Evolutionary conservation across 2,113 vertebrate species (phyloP).

Genomic region (Dicaeum eximium): DNA sequence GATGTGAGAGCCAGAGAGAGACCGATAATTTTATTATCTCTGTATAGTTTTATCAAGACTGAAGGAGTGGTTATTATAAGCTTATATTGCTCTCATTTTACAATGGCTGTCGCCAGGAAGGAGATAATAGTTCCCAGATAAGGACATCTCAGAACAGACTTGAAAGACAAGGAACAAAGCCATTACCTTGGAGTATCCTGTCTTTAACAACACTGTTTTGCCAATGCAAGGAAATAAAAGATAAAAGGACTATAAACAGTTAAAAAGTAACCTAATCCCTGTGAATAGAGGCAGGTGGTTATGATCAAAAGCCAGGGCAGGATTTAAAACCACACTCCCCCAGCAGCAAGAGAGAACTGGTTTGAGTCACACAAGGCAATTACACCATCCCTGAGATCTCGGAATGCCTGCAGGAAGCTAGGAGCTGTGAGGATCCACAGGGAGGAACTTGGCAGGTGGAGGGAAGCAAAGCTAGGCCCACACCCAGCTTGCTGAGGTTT

Average conservation of each 20-base stretch:
- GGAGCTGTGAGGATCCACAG: not conserved
- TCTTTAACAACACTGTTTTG: constrained; percentile 33
- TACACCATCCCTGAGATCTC: not conserved
- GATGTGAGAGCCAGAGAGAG: not conserved
- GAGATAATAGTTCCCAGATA: constrained; percentile 33
- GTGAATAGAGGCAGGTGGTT: constrained; percentile 40
- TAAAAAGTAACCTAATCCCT: constrained; percentile 57
- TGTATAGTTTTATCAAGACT: not conserved
- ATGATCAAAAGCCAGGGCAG: constrained; percentile 43
- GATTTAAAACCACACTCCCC: constrained; percentile 32
- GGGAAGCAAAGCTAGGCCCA: not conserved
- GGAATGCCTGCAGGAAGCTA: not conserved
- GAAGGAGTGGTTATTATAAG: constrained; percentile 1
- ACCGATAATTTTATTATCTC: not conserved
- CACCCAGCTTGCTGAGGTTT: not conserved
- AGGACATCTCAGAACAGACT: constrained; percentile 7
- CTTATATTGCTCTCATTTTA: constrained; percentile 23
- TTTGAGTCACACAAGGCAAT: constrained; percentile 26
- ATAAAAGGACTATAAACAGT: constrained; percentile 51
- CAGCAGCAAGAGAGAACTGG: constrained; percentile 7
- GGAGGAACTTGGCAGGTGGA: not conserved
- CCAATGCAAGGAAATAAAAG: constrained; percentile 42
- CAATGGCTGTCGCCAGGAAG: constrained; percentile 17
- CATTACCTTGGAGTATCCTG: constrained; percentile 30
- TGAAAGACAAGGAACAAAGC: constrained; percentile 43